Conservation (phyloP, 2,797 vertebrate species). For the Luscinia megarhynchos region DNA sequence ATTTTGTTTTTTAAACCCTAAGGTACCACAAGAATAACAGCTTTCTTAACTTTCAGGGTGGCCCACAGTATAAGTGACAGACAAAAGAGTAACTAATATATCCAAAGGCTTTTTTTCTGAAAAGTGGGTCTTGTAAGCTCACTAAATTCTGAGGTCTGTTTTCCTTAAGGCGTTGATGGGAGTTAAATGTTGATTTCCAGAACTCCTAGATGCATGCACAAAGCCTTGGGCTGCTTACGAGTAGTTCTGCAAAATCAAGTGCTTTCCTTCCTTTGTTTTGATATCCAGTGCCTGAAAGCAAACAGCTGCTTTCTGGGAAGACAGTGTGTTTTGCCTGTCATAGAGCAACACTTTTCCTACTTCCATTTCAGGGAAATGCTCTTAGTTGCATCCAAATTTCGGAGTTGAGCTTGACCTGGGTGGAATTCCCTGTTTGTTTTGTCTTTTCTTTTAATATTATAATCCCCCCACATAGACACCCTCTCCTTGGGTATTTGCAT, state of each 20-base stretch:
- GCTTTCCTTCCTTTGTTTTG: neutral
- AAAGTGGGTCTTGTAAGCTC: neutral
- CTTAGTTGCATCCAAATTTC: neutral
- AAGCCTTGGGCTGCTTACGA: neutral
- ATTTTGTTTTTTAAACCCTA: neutral
- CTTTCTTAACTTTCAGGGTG: neutral
- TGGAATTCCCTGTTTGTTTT: neutral
- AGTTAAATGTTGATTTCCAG: neutral
- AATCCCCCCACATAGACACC: fast-evolving
- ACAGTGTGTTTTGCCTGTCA: neutral
- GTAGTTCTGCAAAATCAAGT: neutral
- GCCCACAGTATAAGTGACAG: neutral
- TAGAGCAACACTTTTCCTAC: neutral
- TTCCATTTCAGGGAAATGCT: neutral
- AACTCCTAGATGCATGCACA: neutral
- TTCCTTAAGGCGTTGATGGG: fast-evolving
- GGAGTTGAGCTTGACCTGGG: neutral
- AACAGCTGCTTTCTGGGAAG: conserved; percentile 4
- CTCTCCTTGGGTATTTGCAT: neutral
- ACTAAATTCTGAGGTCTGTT: neutral
- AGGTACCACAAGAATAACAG: neutral
- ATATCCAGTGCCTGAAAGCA: neutral
- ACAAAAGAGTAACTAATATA: neutral
- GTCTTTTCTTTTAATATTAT: neutral
- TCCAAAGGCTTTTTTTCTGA: neutral